These are phyloP conservation scores for Propithecus deckenii DNA, from an alignment of 2,797 vertebrate species.

Conservation along the genomic window DNA sequence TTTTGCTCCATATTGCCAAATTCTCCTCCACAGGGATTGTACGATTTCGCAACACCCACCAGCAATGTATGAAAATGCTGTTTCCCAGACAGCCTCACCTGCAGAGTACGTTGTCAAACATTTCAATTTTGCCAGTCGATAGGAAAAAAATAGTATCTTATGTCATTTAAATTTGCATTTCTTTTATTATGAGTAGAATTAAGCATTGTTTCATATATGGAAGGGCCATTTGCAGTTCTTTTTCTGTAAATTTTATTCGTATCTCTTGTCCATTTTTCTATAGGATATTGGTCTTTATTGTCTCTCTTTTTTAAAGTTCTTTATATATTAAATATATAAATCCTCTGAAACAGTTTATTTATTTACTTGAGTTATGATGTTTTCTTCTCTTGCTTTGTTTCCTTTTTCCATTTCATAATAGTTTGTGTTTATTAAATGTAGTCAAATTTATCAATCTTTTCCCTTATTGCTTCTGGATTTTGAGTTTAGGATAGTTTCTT, in stretches of 20 bases:
- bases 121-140: background rate
- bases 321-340: conserved; percentile 19
- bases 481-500: background rate
- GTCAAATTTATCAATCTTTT: background rate
- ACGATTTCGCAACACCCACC: background rate
- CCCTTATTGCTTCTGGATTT: background rate
- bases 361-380: background rate
- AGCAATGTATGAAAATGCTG: background rate
- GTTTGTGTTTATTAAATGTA: background rate
- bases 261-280: background rate
- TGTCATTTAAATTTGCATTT: background rate
- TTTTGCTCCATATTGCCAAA: background rate
- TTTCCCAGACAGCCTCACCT: background rate
- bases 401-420: background rate
- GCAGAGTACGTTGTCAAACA: background rate
- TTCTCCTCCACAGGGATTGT: background rate
- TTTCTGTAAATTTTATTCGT: background rate
- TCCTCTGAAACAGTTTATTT: background rate
- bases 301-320: background rate
- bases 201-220: background rate
- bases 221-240: background rate
- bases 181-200: background rate
- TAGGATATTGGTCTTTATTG: background rate
- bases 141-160: background rate
- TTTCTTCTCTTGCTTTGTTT: background rate